phyloP scores from a whole-genome alignment of 2,888 invertebrate species.

The Megaustenia siamemsis region DNA sequence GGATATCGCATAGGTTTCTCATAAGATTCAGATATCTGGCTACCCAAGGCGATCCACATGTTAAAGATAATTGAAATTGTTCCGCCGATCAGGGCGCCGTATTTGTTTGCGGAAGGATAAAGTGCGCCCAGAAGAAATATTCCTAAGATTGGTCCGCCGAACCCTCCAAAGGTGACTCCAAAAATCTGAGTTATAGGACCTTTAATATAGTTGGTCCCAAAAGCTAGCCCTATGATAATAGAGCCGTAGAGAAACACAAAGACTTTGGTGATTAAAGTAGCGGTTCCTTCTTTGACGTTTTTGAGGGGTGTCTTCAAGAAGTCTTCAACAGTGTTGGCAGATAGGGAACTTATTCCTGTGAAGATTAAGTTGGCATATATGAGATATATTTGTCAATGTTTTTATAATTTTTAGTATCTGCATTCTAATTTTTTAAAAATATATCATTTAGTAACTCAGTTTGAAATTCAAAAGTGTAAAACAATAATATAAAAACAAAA shows the following conservation, averaged over 20 bases:
- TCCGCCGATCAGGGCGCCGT: constrained; percentile 43
- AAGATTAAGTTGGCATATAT: too few relatives aligned
- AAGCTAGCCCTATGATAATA: constrained; percentile 56
- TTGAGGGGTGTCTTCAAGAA: constrained; percentile 56
- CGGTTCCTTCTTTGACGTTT: constrained; percentile 32
- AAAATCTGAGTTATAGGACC: constrained; percentile 65
- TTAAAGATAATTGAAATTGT: constrained; percentile 33
- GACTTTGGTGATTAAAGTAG: constrained; percentile 62
- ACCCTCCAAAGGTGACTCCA: constrained; percentile 60
- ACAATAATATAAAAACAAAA: too few relatives aligned
- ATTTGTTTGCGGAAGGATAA: constrained; percentile 59
- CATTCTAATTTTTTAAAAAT: too few relatives aligned
- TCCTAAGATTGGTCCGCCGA: constrained; percentile 63
- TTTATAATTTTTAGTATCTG: too few relatives aligned
- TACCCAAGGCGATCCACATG: constrained; percentile 43
- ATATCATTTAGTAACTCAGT: too few relatives aligned
- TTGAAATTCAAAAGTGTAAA: too few relatives aligned
- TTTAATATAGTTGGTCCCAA: constrained; percentile 61
- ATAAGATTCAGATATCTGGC: constrained; percentile 10
- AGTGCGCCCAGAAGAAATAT: constrained; percentile 64
- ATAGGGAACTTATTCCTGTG: too few relatives aligned
- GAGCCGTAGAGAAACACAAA: constrained; percentile 61
- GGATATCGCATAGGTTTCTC: constrained; percentile 14
- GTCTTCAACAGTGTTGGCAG: too few relatives aligned
- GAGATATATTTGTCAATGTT: too few relatives aligned